Evolutionary conservation across 2,888 invertebrate species (phyloP).

Genomic region (Pseudeuparius sepicola): DNA sequence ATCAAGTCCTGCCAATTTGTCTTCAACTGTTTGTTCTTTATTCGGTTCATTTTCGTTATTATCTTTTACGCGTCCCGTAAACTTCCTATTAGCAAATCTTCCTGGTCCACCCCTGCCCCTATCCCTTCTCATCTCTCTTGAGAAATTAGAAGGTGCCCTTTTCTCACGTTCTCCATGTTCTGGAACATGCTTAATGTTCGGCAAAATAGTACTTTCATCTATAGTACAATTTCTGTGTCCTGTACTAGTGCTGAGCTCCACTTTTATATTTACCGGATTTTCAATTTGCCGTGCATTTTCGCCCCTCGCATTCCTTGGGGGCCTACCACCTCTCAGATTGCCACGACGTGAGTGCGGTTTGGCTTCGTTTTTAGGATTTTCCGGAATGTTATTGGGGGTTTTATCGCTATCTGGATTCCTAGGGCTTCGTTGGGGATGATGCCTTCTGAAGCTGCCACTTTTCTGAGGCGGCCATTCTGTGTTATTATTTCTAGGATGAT

Average conservation of each 20-base stretch:
- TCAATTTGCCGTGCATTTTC: slow-evolving; percentile 15
- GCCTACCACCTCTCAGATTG: neutral
- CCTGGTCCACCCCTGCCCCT: slow-evolving; percentile 4
- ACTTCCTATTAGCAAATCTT: slow-evolving; percentile 13
- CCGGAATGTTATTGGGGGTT: neutral
- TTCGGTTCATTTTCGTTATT: slow-evolving; percentile 2
- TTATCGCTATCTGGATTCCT: neutral
- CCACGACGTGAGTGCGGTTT: neutral
- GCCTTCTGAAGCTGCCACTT: no score
- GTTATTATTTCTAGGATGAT: no score
- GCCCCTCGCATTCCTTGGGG: neutral
- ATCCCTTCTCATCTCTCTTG: no score
- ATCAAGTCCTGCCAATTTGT: neutral
- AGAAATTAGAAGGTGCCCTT: no score
- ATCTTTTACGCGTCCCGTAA: slow-evolving; percentile 5
- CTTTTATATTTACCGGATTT: slow-evolving; percentile 29
- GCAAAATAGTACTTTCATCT: slow-evolving; percentile 23
- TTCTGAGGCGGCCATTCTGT: no score
- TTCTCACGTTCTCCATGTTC: no score
- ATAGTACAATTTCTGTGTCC: slow-evolving; percentile 29
- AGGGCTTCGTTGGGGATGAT: no score
- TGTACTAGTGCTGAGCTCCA: slow-evolving; percentile 28
- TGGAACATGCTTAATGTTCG: slow-evolving; percentile 7
- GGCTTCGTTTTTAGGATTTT: neutral
- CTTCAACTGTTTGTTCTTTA: neutral